Percentiles rank a stretch among this genome's conserved stretches.
Conservation (phyloP, 2,888 invertebrate species). For the Ochropleura plecta region DNA sequence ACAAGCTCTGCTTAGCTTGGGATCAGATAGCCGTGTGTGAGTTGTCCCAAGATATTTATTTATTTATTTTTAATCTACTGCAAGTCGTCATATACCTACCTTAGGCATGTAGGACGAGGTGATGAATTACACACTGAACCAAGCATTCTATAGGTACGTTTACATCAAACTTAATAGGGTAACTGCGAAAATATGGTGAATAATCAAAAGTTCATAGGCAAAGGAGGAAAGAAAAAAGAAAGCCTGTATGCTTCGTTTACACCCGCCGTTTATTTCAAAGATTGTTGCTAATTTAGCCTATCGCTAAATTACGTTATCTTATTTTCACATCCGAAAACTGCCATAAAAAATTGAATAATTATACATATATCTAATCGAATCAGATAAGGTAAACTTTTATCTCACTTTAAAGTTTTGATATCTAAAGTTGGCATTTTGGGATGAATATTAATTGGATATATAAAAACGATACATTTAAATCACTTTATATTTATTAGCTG, state of each 20-base stretch:
- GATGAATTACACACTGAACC: too few species aligned
- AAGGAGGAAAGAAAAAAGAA: not conserved
- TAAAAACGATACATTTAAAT: constrained; percentile 17
- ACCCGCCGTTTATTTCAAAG: not conserved
- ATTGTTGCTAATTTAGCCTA: not conserved
- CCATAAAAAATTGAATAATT: not conserved
- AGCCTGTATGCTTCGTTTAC: not conserved
- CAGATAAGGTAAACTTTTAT: not conserved
- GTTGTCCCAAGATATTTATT: too few species aligned
- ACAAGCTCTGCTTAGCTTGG: too few species aligned
- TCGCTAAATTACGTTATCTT: not conserved
- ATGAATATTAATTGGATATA: not conserved
- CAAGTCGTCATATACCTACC: too few species aligned
- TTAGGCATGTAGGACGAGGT: too few species aligned
- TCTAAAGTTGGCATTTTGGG: not conserved
- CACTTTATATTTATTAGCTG: not conserved
- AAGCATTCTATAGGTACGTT: too few species aligned
- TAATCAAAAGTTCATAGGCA: not conserved
- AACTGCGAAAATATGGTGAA: too few species aligned
- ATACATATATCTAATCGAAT: not conserved
- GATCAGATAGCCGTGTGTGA: too few species aligned
- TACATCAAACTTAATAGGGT: too few species aligned
- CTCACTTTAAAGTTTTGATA: not conserved
- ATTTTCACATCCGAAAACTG: constrained; percentile 4
- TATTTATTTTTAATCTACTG: too few species aligned